Base-by-base conservation (phyloP, 2,113 vertebrate genomes). In the Aspiorhynchus laticeps region DNA sequence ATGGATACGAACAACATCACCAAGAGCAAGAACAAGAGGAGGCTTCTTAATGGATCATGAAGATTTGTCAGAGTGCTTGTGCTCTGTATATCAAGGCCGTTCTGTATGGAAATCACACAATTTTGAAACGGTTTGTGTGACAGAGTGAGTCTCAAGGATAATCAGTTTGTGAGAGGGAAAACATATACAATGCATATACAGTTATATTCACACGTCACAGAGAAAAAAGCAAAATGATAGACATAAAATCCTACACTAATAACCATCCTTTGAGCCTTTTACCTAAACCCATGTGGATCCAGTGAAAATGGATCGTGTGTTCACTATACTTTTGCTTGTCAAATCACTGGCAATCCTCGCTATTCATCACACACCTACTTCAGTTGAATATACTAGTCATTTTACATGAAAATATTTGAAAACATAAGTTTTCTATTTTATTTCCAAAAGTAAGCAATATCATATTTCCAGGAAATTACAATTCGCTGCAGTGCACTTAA, bases 61-160 rank as follows among this genome's bases (percentile, higher is more conserved):
- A 85, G 46, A 67, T 10, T 78, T 78, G 53, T 88, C 36, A 41
- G 53, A 87, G 43, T 51, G 71, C 78, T 82, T 87, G 82, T 26
- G n/a, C 48, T 65, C 69, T 83, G 71, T 43, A 86, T 26, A 76
- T 51, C 43, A 80, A 53, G 24, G 59, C 59, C 24, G 21, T 76
- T 74, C 61, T 69, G 46, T 77, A 87, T 87, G 81, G 59, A 89
- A 89, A 87, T 87, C 82, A 69, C 65, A 85, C 33, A 51, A 77
- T 87, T 83, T 73, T 77, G n/a, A 56, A 48, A 87, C 15, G 7
- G 36, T 48, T 71, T 83, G 26, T 83, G 26, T 71, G 63, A 33
- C 28, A 33, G 73, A 75, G 76, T 75, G 19, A 78, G 80, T 80
- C 71, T 87, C 71, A 89, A 85, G 77, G 77, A 80, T 69, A 74